phyloP scores from a whole-genome alignment of 2,888 invertebrate species.

The Aspidapion aeneum region DNA sequence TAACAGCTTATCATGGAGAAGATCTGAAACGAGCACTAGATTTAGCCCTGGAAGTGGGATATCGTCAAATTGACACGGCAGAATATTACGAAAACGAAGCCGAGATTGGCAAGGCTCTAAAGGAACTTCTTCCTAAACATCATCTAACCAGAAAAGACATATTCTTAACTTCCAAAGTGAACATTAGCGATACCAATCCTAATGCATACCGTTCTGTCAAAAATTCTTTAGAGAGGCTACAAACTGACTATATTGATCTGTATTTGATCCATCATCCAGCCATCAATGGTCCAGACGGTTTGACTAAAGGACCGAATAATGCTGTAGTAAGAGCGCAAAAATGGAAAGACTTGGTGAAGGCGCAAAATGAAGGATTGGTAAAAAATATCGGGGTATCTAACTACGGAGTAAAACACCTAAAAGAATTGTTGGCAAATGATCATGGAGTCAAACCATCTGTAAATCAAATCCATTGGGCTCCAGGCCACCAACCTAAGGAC shows the following conservation, averaged over 20 bases:
- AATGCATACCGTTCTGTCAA: neutral
- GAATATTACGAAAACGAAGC: conserved; percentile 72
- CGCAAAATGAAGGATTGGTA: neutral
- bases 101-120: conserved; percentile 63
- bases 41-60: neutral
- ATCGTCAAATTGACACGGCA: conserved; percentile 60
- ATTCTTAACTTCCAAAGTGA: conserved; percentile 71
- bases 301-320: neutral
- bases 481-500: neutral
- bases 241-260: neutral
- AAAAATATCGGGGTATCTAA: neutral
- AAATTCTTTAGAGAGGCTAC: neutral
- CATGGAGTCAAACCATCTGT: neutral
- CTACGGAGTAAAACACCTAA: neutral
- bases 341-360: neutral
- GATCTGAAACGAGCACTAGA: neutral
- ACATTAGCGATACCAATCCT: neutral
- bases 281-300: neutral
- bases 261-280: neutral
- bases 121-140: conserved; percentile 62
- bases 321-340: neutral
- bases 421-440: neutral
- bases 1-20: neutral
- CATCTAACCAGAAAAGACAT: conserved; percentile 66
- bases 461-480: neutral